Conservation (phyloP, 2,888 invertebrate species). For the Litoditis marina region DNA sequence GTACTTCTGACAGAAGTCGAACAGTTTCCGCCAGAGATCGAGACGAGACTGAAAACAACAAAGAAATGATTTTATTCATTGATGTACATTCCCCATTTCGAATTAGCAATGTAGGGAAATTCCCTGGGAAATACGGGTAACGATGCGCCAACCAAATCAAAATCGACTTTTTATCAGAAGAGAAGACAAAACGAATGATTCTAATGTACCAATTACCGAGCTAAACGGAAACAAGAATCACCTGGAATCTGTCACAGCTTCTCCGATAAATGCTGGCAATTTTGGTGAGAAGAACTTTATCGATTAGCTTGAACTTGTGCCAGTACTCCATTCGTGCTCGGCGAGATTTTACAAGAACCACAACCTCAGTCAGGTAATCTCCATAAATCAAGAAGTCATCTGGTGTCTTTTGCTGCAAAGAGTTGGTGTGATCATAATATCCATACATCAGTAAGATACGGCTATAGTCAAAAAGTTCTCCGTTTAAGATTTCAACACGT, state of each 20-base stretch:
- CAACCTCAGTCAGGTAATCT: conserved; percentile 72
- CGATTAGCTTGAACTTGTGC: conserved; percentile 71
- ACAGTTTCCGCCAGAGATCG: conserved; percentile 9
- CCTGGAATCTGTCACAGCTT: conserved; percentile 72
- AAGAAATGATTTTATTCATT: not conserved
- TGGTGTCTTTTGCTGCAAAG: conserved; percentile 46
- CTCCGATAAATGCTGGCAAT: conserved; percentile 75
- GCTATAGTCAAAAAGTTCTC: no score
- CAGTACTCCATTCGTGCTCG: conserved; percentile 67
- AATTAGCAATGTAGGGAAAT: no score
- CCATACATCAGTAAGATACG: no score
- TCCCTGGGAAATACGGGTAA: no score
- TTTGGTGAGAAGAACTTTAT: conserved; percentile 73
- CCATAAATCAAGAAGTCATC: conserved; percentile 69
- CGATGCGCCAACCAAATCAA: no score
- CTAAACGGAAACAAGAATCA: not conserved
- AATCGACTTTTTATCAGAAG: no score
- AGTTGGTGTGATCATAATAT: no score
- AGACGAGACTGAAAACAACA: conserved; percentile 5
- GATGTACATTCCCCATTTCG: no score
- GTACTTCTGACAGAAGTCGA: conserved; percentile 1
- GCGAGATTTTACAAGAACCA: conserved; percentile 71
- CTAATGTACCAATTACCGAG: no score
- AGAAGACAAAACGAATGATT: conserved; percentile 60
- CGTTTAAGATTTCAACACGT: no score